Evolutionary conservation across 1,140 invertebrate species (phyloP).

Genomic region (Ceratina calcarata): DNA sequence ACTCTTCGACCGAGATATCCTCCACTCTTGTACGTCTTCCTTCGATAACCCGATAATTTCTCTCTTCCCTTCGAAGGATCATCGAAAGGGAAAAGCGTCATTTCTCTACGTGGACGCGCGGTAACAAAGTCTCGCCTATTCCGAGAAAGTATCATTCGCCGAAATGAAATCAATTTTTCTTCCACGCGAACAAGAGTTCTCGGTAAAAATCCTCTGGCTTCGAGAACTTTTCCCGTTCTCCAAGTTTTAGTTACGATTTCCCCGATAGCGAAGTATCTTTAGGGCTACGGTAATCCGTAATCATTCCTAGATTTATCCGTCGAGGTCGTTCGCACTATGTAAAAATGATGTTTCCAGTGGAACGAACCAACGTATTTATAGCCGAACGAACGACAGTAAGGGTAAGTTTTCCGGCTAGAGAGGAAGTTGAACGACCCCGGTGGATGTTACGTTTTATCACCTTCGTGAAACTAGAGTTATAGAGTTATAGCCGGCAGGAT

Average conservation of each 20-base stretch:
- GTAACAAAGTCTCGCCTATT: neutral
- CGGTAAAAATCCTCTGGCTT: neutral
- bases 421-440: constrained; percentile 45
- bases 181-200: constrained; percentile 1
- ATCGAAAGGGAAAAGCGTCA: too few relatives aligned
- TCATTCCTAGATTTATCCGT: neutral
- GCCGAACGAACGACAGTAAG: neutral
- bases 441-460: constrained; percentile 37
- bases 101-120: too few relatives aligned
- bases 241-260: neutral
- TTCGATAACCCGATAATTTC: constrained; percentile 10
- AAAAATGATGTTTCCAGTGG: neutral
- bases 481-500: constrained; percentile 33
- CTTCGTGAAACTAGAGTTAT: constrained; percentile 41
- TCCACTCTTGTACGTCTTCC: neutral
- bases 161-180: constrained; percentile 29
- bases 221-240: neutral
- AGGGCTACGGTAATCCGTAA: neutral
- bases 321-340: neutral
- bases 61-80: neutral
- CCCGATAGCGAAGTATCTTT: neutral
- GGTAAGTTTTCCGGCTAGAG: neutral
- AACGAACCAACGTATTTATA: neutral
- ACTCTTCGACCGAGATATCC: constrained; percentile 24
- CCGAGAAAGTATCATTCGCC: neutral